phyloP scores from a whole-genome alignment of 2,888 invertebrate genomes.

The Amblyjoppa proteus region DNA sequence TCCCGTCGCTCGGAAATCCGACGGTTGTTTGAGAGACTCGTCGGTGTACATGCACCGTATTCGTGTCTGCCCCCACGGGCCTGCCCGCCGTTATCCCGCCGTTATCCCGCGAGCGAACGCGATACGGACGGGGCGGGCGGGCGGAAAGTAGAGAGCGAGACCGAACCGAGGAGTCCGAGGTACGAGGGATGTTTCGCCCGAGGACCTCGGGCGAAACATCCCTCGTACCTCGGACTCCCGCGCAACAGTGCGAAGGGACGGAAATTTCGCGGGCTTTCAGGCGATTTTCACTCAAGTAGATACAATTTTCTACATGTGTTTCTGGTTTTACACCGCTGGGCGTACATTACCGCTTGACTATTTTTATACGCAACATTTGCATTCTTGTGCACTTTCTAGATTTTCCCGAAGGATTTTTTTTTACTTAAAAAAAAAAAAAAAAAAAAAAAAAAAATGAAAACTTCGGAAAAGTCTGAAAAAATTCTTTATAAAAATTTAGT shows the following conservation, averaged over 20 bases:
- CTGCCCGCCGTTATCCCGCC: conserved; percentile 6
- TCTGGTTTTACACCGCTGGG: neutral
- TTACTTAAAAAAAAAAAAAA: too few relatives aligned
- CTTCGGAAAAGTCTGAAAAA: too few relatives aligned
- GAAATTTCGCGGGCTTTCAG: neutral
- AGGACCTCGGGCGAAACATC: conserved; percentile 7
- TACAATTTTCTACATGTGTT: neutral
- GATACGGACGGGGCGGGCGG: conserved; percentile 1
- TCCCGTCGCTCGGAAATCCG: conserved; percentile 42
- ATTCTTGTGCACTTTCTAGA: too few relatives aligned
- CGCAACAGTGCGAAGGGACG: neutral
- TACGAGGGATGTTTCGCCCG: too few relatives aligned
- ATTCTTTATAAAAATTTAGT: too few relatives aligned
- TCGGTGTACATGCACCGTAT: conserved; percentile 36
- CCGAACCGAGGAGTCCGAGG: neutral
- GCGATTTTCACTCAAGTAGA: neutral
- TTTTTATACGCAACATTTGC: too few relatives aligned
- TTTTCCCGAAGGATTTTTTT: too few relatives aligned
- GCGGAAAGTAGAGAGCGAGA: neutral
- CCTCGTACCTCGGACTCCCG: conserved; percentile 23
- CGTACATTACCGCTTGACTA: neutral
- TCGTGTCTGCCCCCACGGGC: neutral
- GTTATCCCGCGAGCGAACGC: conserved; percentile 10
- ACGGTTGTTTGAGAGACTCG: conserved; percentile 53
- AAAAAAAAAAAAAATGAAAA: too few relatives aligned